Evolutionary conservation across 2,797 vertebrate species (phyloP).

Genomic region (Hippocampus kuda): DNA sequence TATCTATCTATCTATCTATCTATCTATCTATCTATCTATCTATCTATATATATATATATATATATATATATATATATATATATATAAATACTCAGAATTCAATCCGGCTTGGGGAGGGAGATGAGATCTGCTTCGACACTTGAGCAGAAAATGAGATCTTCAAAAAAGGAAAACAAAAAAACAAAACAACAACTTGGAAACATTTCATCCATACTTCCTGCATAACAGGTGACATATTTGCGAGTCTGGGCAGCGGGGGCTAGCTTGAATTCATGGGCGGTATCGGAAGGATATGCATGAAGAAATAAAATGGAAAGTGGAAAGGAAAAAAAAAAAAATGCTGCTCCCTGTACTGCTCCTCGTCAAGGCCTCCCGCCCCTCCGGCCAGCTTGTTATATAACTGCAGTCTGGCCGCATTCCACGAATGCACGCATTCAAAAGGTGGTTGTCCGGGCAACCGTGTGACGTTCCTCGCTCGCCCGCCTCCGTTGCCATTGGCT

Average conservation of each 20-base stretch:
- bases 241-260: conserved; percentile 10
- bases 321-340: conserved; percentile 52
- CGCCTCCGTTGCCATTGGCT: conserved; percentile 45
- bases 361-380: conserved; percentile 39
- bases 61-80: too few relatives aligned
- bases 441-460: conserved; percentile 64
- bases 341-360: conserved; percentile 48
- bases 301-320: conserved; percentile 55
- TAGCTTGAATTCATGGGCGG: conserved; percentile 25
- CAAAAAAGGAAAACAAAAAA: neutral
- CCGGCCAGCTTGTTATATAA: conserved; percentile 68
- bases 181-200: conserved; percentile 13
- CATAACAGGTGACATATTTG: conserved; percentile 20
- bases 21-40: too few relatives aligned
- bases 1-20: too few relatives aligned
- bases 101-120: conserved; percentile 14
- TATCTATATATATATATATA: too few relatives aligned
- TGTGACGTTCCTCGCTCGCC: conserved; percentile 33
- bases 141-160: conserved; percentile 7
- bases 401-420: conserved; percentile 68
- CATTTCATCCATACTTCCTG: neutral
- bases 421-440: conserved; percentile 66
- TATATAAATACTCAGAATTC: conserved; percentile 28
- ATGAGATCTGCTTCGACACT: conserved; percentile 33
- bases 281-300: conserved; percentile 52